Percentiles rank a stretch among this genome's conserved stretches.
Evolutionary conservation across 2,797 vertebrate genomes (phyloP).

Genomic region (Labeo calbasu): DNA sequence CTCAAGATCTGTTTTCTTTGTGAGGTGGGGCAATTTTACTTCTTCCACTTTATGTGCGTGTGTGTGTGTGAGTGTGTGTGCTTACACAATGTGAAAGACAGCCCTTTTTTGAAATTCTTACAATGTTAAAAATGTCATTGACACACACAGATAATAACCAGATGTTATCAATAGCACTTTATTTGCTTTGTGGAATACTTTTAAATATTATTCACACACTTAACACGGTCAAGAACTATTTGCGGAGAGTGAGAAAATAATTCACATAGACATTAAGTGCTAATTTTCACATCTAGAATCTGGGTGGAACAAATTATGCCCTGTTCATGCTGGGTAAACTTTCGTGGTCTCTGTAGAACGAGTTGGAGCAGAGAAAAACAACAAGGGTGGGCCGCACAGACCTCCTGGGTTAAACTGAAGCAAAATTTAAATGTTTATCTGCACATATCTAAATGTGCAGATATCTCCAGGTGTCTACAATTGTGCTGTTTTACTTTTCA

Average conservation of each 20-base stretch:
- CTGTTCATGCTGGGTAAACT: conserved; percentile 66
- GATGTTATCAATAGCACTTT: conserved; percentile 52
- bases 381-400: conserved; percentile 50
- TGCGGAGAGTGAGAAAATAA: conserved; percentile 52
- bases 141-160: conserved; percentile 49
- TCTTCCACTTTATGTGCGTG: background rate
- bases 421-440: conserved; percentile 8
- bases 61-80: background rate
- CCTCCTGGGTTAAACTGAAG: conserved; percentile 38
- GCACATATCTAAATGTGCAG: background rate
- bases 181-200: conserved; percentile 45
- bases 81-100: background rate
- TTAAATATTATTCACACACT: conserved; percentile 58
- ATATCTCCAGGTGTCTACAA: conserved; percentile 12
- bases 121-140: conserved; percentile 29
- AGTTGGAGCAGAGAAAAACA: conserved; percentile 55
- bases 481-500: background rate
- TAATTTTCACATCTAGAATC: conserved; percentile 59
- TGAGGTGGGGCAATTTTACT: conserved; percentile 6
- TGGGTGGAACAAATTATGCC: conserved; percentile 67
- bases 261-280: conserved; percentile 59
- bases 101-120: conserved; percentile 26
- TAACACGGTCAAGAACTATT: conserved; percentile 58
- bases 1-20: conserved; percentile 21
- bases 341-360: conserved; percentile 57